phyloP scores from a whole-genome alignment of 2,113 vertebrate species.

The Halcyon malimbica region DNA sequence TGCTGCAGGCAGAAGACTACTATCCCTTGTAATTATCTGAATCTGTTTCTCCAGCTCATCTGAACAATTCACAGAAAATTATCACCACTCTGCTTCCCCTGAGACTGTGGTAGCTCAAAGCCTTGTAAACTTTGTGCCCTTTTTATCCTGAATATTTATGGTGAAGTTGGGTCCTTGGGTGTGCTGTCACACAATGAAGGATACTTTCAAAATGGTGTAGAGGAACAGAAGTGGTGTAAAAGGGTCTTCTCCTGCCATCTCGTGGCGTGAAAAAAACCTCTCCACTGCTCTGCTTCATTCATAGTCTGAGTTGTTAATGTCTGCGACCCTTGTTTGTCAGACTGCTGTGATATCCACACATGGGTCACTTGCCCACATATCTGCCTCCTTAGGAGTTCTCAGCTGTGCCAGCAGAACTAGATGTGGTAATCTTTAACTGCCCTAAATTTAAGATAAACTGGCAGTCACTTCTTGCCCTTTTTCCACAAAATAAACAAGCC shows the following conservation, averaged over 20 bases:
- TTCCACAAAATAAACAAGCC: not conserved
- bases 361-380: not conserved
- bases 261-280: not conserved
- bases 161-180: not conserved
- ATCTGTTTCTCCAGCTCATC: not conserved
- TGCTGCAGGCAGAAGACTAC: not conserved
- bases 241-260: conserved; percentile 9
- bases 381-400: not conserved
- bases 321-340: not conserved
- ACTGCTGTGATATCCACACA: not conserved
- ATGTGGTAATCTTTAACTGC: not conserved
- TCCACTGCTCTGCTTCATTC: not conserved
- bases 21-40: not conserved
- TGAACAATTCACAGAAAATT: not conserved
- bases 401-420: not conserved
- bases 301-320: not conserved
- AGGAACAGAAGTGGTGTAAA: too few species aligned
- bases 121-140: not conserved
- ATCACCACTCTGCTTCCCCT: not conserved
- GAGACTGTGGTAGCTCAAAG: not conserved
- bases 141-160: not conserved
- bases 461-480: not conserved
- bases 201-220: accelerated
- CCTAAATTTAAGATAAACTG: not conserved
- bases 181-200: not conserved